These are phyloP conservation scores for Numenius phaeopus DNA, from an alignment of 2,797 vertebrate species.

Conservation along the genomic window DNA sequence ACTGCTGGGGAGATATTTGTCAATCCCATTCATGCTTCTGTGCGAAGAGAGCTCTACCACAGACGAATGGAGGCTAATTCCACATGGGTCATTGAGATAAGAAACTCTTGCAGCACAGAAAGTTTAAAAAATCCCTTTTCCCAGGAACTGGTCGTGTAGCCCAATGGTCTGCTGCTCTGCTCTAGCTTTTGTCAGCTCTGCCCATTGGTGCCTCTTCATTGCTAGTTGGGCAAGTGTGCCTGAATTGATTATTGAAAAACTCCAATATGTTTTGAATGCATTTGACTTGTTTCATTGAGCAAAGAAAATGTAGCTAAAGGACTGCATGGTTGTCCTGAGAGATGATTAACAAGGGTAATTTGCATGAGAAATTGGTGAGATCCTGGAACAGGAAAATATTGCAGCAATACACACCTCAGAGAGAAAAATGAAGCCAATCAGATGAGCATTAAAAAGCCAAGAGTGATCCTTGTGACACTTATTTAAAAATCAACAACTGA, in stretches of 20 bases:
- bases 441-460: not conserved
- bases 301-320: not conserved
- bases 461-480: not conserved
- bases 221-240: not conserved
- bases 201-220: not conserved
- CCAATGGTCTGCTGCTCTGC: not conserved
- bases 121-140: not conserved
- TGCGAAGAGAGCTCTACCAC: not conserved
- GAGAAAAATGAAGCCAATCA: constrained; percentile 28
- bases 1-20: not conserved
- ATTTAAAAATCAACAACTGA: not conserved
- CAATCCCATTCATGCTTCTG: not conserved
- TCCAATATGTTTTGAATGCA: not conserved
- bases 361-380: constrained; percentile 12
- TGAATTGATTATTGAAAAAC: not conserved
- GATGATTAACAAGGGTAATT: constrained; percentile 31
- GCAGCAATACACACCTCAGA: not conserved
- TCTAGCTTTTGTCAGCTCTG: not conserved
- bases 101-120: not conserved
- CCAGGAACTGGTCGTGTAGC: not conserved
- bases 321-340: not conserved
- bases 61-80: constrained; percentile 4
- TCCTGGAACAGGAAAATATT: constrained; percentile 1
- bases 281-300: not conserved
- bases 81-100: not conserved